phyloP scores from a whole-genome alignment of 2,888 invertebrate genomes.

The Daptonema setosum region DNA sequence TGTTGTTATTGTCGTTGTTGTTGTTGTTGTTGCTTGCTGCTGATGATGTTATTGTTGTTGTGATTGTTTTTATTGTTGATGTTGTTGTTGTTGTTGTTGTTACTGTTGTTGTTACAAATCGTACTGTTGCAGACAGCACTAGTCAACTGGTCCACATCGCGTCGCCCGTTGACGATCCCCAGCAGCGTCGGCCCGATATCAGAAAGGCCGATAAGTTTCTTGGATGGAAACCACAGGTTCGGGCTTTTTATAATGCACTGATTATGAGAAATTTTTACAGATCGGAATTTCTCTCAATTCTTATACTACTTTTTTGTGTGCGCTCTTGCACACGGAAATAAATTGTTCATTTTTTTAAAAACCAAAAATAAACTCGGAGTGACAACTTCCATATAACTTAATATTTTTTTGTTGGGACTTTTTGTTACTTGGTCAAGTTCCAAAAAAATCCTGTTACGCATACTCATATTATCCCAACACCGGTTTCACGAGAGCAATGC shows the following conservation, averaged over 20 bases:
- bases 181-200: slow-evolving; percentile 77
- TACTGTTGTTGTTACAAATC: neutral
- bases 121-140: slow-evolving; percentile 35
- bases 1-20: neutral
- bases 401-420: too few relatives aligned
- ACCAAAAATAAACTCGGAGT: too few relatives aligned
- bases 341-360: neutral
- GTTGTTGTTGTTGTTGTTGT: slow-evolving; percentile 15
- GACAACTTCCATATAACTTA: too few relatives aligned
- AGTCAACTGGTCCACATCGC: slow-evolving; percentile 60
- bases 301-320: too few relatives aligned
- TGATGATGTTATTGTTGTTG: slow-evolving; percentile 20
- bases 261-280: neutral
- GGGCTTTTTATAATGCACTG: neutral
- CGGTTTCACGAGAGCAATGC: too few relatives aligned
- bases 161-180: slow-evolving; percentile 86
- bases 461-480: too few relatives aligned
- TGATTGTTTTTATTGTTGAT: neutral
- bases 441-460: too few relatives aligned
- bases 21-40: too few relatives aligned
- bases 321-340: too few relatives aligned
- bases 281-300: too few relatives aligned
- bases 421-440: too few relatives aligned
- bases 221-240: slow-evolving; percentile 73
- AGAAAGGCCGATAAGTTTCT: slow-evolving; percentile 57